A percentile compares a stretch with the other conserved stretches of the same genome.
Evolutionary conservation across 2,888 invertebrate species (phyloP).

Genomic region (Nomada lathburiana): DNA sequence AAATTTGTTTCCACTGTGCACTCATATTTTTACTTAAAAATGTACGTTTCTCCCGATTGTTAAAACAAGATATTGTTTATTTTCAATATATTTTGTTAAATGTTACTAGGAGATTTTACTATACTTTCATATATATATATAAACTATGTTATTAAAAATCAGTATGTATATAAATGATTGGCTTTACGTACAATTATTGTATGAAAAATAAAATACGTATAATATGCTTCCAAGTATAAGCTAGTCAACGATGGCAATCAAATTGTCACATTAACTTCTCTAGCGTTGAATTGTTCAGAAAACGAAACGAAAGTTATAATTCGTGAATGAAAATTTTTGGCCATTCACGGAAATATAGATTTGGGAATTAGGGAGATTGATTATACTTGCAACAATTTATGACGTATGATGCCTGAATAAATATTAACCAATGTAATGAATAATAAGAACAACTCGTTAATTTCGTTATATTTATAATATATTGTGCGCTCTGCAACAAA

Average conservation of each 20-base stretch:
- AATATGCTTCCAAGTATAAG: slow-evolving; percentile 52
- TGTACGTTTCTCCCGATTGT: background rate
- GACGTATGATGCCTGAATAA: slow-evolving; percentile 5
- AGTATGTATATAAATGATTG: slow-evolving; percentile 17
- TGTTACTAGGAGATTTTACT: slow-evolving; percentile 3
- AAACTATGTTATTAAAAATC: slow-evolving; percentile 32
- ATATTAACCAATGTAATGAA: slow-evolving; percentile 24
- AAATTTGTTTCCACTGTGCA: slow-evolving; percentile 1
- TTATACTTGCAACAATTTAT: background rate
- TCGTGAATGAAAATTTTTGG: background rate
- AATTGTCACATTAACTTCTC: slow-evolving; percentile 20
- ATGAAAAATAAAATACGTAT: slow-evolving; percentile 18
- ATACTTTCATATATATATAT: slow-evolving; percentile 7
- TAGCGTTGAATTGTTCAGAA: slow-evolving; percentile 13
- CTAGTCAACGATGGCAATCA: slow-evolving; percentile 40
- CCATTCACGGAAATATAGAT: background rate
- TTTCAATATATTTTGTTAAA: background rate
- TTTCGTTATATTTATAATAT: slow-evolving; percentile 23
- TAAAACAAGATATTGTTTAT: background rate
- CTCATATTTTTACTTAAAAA: slow-evolving; percentile 9
- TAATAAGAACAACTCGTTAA: slow-evolving; percentile 14
- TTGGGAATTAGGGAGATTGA: background rate
- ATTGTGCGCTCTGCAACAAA: slow-evolving; percentile 17
- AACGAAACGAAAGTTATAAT: background rate
- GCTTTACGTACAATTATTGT: slow-evolving; percentile 19